A percentile compares a stretch with the other conserved stretches of the same genome.
These are phyloP conservation scores for Zeuzera pyrina DNA, from an alignment of 2,888 invertebrate genomes.

Conservation along the genomic window DNA sequence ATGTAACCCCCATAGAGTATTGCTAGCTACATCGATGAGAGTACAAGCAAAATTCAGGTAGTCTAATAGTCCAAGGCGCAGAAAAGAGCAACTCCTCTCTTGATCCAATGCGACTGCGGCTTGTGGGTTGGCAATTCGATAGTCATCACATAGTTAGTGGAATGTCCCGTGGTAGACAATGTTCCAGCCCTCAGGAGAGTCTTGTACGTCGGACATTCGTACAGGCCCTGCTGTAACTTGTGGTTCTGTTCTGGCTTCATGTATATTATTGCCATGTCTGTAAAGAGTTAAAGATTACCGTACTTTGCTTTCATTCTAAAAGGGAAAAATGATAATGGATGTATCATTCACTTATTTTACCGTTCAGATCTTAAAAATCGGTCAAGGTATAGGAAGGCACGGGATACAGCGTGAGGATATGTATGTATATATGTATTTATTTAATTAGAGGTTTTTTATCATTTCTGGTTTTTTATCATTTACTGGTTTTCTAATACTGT, in stretches of 20 bases:
- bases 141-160: constrained; percentile 87
- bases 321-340: no score
- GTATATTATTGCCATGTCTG: constrained; percentile 81
- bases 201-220: constrained; percentile 85
- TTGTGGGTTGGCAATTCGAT: constrained; percentile 77
- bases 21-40: background rate
- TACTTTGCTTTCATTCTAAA: background rate
- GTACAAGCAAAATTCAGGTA: background rate
- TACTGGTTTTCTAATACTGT: no score
- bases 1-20: background rate
- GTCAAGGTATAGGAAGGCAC: no score
- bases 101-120: constrained; percentile 81
- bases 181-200: constrained; percentile 82
- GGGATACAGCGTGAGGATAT: no score
- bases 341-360: no score
- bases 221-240: constrained; percentile 58
- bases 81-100: constrained; percentile 83
- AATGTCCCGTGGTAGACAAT: constrained; percentile 86
- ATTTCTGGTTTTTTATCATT: no score
- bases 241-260: constrained; percentile 78
- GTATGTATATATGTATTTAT: no score
- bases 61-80: constrained; percentile 76
- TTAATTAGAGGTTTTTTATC: no score
- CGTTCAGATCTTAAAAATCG: no score
- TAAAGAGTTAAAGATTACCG: constrained; percentile 4